Evolutionary conservation across 2,888 invertebrate genomes (phyloP), one percentile per base, ranked within the genome.

Genomic region (Lasioglossum calceatum): DNA sequence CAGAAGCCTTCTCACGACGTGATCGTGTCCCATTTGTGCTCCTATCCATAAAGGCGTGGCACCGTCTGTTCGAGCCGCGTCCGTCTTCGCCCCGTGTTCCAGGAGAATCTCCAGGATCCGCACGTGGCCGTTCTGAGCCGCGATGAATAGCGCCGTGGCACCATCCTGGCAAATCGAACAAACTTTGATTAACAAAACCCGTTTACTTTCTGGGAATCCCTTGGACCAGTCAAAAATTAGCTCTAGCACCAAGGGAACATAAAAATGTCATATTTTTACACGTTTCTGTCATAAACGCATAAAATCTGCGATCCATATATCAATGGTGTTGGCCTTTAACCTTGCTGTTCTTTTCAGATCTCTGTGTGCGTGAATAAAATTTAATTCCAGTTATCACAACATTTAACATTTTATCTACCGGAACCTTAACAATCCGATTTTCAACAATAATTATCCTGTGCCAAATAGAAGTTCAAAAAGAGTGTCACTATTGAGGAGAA

Each of bases 11-110:
- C 97, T 96, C 82, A 97, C 98, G 74, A 98, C 97, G 93, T 97
- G 97, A 94, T 97, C 97, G 96, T 98, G 98, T 0, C 99, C 99
- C 98, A 99, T 98, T 96, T 99, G 99, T 89, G 98, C 97, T 64
- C 98, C 98, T 93, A 99, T 99, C 99, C 99, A 99, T 89, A 99
- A 96, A 86, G 99, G 97, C 74, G 98, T 98, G 94, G 98, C 98
- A 87, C 98, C 97, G 96, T 99, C 99, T 7, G 97, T 97, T 93
- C 99, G 97, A 90, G 97, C 96, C 0, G 96, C 96, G 95, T 98
- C 98, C 71, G 97, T 96, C 81, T 96, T 96, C 0, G 98, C 98
- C 61, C 98, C 98, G 75, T 97, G 97, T 8, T 96, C 96, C 87
- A 98, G 94, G 80, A 99, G 96, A 91, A 97, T 96, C 82, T 97